Percentiles rank a stretch among this genome's conserved stretches.
phyloP scores from a whole-genome alignment of 2,888 invertebrate species.

The Blomia tropicalis region DNA sequence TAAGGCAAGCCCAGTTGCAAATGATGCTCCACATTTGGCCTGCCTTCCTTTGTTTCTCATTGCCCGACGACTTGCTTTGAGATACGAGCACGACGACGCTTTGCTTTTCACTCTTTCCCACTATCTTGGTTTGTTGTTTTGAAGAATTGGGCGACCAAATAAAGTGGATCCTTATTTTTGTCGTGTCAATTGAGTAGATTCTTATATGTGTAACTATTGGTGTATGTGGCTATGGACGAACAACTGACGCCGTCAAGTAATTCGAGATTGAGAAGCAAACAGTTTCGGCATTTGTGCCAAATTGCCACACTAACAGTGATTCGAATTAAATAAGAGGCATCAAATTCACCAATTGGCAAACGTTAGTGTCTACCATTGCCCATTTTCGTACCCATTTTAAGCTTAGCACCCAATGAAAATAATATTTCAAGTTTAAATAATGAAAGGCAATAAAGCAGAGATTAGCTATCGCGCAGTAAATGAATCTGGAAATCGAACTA shows the following conservation, averaged over 20 bases:
- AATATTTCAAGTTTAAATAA: slow-evolving; percentile 14
- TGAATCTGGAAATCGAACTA: not conserved
- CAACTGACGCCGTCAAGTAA: no score
- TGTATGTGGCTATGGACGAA: no score
- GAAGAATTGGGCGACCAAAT: no score
- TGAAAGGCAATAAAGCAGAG: slow-evolving; percentile 12
- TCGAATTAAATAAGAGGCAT: not conserved
- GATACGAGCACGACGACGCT: no score
- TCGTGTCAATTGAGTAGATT: not conserved
- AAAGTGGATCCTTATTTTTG: no score
- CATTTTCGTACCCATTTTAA: not conserved
- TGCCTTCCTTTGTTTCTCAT: not conserved
- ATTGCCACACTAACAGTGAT: slow-evolving; percentile 2
- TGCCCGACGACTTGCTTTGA: no score
- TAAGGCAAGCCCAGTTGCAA: not conserved
- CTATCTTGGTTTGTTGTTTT: not conserved
- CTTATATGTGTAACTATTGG: no score
- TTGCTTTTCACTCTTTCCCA: not conserved
- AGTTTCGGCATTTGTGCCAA: not conserved
- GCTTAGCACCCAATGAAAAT: slow-evolving; percentile 8
- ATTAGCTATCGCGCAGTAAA: slow-evolving; percentile 7
- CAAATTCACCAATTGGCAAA: no score
- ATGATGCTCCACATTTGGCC: not conserved
- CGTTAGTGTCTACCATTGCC: not conserved
- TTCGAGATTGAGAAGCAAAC: not conserved